Conservation (phyloP, 2,888 invertebrate genomes). For the Drepana falcataria region DNA sequence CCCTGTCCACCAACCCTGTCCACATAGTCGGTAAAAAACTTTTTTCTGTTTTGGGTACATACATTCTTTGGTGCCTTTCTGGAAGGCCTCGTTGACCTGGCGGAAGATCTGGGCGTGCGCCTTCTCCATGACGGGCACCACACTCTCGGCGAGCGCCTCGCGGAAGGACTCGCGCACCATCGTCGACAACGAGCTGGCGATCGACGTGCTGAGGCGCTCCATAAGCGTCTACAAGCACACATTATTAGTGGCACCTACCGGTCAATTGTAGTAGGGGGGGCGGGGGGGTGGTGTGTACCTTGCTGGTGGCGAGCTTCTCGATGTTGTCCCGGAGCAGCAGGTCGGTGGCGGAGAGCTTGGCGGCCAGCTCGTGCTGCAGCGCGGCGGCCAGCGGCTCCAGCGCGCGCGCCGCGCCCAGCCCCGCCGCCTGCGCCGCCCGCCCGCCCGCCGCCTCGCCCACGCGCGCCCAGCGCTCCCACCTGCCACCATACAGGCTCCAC, state of each 20-base stretch:
- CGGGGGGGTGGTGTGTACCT: conserved; percentile 66
- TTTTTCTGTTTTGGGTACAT: conserved; percentile 43
- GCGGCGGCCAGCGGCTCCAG: conserved; percentile 87
- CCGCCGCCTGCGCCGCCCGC: conserved; percentile 63
- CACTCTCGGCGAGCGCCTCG: conserved; percentile 85
- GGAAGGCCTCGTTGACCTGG: conserved; percentile 93
- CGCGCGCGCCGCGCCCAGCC: conserved; percentile 79
- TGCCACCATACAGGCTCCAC: conserved; percentile 13
- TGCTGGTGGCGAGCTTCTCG: conserved; percentile 86
- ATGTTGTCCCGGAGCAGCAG: conserved; percentile 88
- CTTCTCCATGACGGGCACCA: conserved; percentile 92
- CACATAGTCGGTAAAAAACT: no score
- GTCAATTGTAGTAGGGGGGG: no score
- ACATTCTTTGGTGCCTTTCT: conserved; percentile 94
- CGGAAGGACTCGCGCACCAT: conserved; percentile 87
- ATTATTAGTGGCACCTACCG: neutral
- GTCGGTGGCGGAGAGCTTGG: conserved; percentile 86
- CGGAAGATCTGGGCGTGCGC: conserved; percentile 91
- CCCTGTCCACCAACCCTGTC: no score
- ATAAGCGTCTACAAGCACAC: conserved; percentile 80
- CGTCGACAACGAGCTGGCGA: conserved; percentile 84
- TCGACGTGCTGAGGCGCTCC: conserved; percentile 84
- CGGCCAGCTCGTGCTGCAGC: conserved; percentile 85
- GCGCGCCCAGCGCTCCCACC: conserved; percentile 56
- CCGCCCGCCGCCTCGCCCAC: conserved; percentile 57